Conservation (phyloP, 2,888 invertebrate species). For the Norana najaformis region DNA sequence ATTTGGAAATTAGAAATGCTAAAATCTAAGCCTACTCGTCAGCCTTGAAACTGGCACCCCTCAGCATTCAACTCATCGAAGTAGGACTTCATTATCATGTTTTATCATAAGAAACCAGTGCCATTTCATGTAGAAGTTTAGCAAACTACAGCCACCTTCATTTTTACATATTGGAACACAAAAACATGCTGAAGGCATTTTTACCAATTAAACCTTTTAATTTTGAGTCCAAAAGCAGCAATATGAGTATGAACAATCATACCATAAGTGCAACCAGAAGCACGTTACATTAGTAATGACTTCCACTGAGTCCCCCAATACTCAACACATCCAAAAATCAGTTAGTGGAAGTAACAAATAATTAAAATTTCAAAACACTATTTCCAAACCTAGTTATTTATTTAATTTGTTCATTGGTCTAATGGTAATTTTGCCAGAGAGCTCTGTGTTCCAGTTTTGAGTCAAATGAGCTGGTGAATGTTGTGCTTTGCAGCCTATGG, state of each 20-base stretch:
- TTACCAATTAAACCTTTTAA: no score
- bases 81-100: neutral
- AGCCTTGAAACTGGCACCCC: neutral
- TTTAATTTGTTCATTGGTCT: neutral
- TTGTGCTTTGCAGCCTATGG: no score
- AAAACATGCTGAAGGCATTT: no score
- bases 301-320: neutral
- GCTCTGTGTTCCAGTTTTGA: no score
- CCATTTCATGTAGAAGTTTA: no score
- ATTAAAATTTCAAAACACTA: neutral
- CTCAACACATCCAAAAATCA: neutral
- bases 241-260: no score
- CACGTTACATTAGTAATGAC: neutral
- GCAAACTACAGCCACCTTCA: no score
- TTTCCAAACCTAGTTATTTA: neutral
- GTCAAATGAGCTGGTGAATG: no score
- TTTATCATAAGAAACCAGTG: neutral
- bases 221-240: no score
- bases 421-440: no score
- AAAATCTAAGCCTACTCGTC: neutral
- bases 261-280: neutral
- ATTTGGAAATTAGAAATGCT: neutral
- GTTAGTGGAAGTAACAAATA: neutral
- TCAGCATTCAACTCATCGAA: neutral
- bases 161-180: no score